A percentile compares a stretch with the other conserved stretches of the same genome.
These are phyloP conservation scores for Eupithecia dodoneata DNA, from an alignment of 2,888 invertebrate species.

Conservation along the genomic window DNA sequence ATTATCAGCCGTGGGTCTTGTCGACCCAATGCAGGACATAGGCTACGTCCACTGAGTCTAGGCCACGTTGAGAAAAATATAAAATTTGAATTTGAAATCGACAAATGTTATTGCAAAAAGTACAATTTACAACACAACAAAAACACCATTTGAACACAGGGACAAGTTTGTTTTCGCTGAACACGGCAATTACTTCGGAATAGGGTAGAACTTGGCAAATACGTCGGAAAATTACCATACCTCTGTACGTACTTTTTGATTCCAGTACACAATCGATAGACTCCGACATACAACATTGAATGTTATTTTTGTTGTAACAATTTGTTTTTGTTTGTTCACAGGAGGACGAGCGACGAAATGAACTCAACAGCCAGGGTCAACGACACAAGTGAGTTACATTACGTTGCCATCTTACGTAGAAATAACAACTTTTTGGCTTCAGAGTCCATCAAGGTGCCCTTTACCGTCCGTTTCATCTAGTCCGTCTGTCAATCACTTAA, in stretches of 20 bases:
- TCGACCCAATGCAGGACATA: background rate
- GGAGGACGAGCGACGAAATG: conserved; percentile 81
- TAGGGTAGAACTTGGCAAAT: background rate
- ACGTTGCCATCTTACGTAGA: background rate
- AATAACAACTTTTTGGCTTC: background rate
- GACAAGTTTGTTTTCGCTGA: background rate
- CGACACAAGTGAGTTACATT: conserved; percentile 66
- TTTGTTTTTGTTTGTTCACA: conserved; percentile 54
- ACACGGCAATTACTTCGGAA: background rate
- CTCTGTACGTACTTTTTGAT: background rate
- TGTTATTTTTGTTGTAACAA: background rate
- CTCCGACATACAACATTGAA: background rate
- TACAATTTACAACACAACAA: background rate
- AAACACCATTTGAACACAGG: background rate
- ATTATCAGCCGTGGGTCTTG: background rate
- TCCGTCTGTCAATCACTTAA: too few species aligned
- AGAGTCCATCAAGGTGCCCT: background rate
- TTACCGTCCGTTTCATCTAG: background rate
- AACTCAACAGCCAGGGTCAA: conserved; percentile 71
- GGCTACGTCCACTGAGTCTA: background rate
- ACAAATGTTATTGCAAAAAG: background rate
- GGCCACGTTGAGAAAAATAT: background rate
- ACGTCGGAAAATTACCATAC: background rate
- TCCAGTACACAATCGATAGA: background rate
- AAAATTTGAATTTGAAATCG: background rate